phyloP scores from a whole-genome alignment of 2,113 vertebrate species.

The Sander vitreus region DNA sequence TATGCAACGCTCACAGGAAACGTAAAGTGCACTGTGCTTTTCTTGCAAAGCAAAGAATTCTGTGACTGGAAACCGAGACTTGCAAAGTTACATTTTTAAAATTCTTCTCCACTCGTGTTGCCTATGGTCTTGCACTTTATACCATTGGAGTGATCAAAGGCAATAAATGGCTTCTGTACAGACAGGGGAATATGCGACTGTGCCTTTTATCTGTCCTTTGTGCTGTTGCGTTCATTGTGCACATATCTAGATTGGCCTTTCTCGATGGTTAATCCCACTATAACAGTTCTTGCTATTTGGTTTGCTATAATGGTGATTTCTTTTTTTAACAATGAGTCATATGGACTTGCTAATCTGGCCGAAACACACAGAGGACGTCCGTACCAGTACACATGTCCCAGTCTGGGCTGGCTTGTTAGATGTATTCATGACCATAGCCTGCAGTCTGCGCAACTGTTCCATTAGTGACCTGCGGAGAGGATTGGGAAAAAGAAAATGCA shows the following conservation, averaged over 20 bases:
- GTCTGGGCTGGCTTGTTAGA: conserved; percentile 91
- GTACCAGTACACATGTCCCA: conserved; percentile 90
- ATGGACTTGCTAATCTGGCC: not conserved
- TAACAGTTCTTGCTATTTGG: conserved; percentile 3
- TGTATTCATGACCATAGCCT: conserved; percentile 90
- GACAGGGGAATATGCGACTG: not conserved
- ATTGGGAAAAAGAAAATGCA: not conserved
- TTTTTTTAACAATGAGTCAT: not conserved
- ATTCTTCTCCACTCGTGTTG: conserved; percentile 1
- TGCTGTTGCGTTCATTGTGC: conserved; percentile 9
- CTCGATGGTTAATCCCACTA: not conserved
- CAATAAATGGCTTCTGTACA: conserved; percentile 19
- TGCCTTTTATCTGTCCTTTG: conserved; percentile 17
- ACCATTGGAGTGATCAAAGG: conserved; percentile 17
- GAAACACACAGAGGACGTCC: conserved; percentile 9
- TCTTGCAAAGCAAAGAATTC: not conserved
- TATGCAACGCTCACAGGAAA: not conserved
- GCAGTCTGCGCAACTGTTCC: conserved; percentile 92
- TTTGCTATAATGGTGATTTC: not conserved
- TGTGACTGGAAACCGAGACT: not conserved
- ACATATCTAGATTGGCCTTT: conserved; percentile 18
- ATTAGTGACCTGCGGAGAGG: conserved; percentile 88
- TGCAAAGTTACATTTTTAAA: conserved; percentile 10
- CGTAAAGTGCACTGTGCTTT: not conserved
- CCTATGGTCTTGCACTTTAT: conserved; percentile 9